Evolutionary conservation across 2,113 vertebrate species (phyloP).

Genomic region (human (Homo sapiens)): GRCh38 chr1:170847501-170848000

Average conservation of each 20-base stretch:
- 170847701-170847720: neutral
- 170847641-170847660: too few relatives aligned
- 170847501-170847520: constrained; percentile 34
- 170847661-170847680: neutral
- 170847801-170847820: neutral
- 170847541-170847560: constrained; percentile 25
- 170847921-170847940: neutral
- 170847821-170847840: neutral
- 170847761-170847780: neutral
- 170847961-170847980: neutral
- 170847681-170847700: neutral
- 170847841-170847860: neutral
- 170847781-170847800: neutral
- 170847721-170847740: neutral
- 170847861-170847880: neutral
- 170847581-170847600: constrained; percentile 35
- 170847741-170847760: neutral
- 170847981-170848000: neutral
- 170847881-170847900: neutral
- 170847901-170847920: neutral
- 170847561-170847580: constrained; percentile 35
- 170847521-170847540: neutral
- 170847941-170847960: neutral
- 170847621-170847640: neutral
- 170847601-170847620: neutral